Percentiles rank a stretch among this genome's conserved stretches.
These are phyloP conservation scores for Rhabdomys pumilio DNA, from an alignment of 2,797 vertebrate species.

Conservation along the genomic window DNA sequence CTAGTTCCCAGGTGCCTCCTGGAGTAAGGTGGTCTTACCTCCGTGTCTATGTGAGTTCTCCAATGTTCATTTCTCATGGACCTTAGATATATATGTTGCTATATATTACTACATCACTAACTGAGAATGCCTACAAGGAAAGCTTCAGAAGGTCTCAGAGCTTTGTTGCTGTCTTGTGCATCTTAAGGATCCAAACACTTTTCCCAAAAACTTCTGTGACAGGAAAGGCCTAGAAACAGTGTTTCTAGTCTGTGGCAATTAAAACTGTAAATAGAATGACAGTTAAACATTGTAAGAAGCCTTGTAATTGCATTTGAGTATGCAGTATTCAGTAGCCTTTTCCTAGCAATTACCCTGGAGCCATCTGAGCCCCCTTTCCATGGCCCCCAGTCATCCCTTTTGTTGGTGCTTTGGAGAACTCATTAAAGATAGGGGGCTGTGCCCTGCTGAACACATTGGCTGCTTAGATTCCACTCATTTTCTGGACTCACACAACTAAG, in stretches of 20 bases:
- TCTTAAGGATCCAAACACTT: not conserved
- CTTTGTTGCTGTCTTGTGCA: not conserved
- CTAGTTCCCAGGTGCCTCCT: not conserved
- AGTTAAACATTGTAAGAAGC: constrained; percentile 30
- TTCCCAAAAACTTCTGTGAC: not conserved
- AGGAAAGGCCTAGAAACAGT: not conserved
- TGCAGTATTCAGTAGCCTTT: not conserved
- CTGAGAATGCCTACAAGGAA: not conserved
- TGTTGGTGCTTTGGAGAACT: not conserved
- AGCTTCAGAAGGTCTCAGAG: not conserved
- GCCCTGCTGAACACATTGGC: constrained; percentile 9
- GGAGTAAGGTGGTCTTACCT: not conserved
- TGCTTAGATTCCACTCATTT: constrained; percentile 45
- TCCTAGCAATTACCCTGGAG: not conserved
- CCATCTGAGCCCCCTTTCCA: not conserved
- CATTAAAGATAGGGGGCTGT: constrained; percentile 18
- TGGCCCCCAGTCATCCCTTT: not conserved
- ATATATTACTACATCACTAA: not conserved
- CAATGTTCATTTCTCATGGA: not conserved
- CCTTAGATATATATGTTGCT: not conserved
- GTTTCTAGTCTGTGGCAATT: not conserved
- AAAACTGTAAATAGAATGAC: constrained; percentile 49
- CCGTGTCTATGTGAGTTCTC: not conserved
- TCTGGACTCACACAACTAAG: constrained; percentile 28
- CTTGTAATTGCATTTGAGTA: not conserved